A percentile compares a stretch with the other conserved stretches of the same genome.
These are phyloP conservation scores for Eurypyga helias DNA, from an alignment of 2,113 vertebrate genomes.

Conservation along the genomic window DNA sequence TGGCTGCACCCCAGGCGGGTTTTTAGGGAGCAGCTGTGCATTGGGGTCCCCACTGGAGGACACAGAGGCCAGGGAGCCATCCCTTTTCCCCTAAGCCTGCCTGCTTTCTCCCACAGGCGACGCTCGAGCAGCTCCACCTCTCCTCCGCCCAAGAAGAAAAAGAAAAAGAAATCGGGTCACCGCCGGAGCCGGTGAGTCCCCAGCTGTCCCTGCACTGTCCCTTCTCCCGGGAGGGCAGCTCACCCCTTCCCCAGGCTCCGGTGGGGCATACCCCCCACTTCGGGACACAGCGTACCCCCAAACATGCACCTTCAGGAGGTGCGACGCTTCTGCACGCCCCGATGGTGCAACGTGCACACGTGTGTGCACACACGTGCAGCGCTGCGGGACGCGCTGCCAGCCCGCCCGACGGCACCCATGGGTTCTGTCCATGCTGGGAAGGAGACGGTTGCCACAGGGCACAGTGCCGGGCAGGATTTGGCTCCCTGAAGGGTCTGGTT, in stretches of 20 bases:
- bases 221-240: background rate
- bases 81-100: background rate
- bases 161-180: conserved; percentile 96
- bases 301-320: background rate
- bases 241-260: background rate
- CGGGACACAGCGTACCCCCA: background rate
- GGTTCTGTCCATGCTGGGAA: background rate
- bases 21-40: background rate
- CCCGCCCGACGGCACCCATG: background rate
- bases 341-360: accelerated
- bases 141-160: conserved; percentile 94
- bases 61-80: background rate
- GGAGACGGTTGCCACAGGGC: background rate
- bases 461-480: background rate
- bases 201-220: accelerated
- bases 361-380: background rate
- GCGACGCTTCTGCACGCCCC: accelerated
- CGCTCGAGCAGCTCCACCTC: conserved; percentile 93
- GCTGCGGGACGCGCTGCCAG: accelerated
- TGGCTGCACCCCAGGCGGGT: accelerated
- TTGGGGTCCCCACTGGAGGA: accelerated
- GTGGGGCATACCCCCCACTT: background rate
- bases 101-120: background rate
- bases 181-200: conserved; percentile 89
- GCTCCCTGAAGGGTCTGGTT: background rate